Evolutionary conservation across 2,888 invertebrate species (phyloP).

Genomic region (Torymus auratus): DNA sequence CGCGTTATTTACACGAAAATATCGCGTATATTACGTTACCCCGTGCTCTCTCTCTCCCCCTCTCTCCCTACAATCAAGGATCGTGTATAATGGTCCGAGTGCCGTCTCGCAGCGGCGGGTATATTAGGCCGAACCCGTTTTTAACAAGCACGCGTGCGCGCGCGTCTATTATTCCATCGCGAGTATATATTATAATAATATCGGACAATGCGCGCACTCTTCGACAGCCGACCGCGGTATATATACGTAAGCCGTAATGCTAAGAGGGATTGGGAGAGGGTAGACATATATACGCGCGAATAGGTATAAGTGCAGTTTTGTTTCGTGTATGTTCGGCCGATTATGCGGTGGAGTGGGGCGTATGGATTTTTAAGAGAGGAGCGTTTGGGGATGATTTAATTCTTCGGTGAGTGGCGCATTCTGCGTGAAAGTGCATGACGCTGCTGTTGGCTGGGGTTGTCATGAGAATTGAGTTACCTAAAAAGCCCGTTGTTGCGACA

Average conservation of each 20-base stretch:
- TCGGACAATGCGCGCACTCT: conserved; percentile 29
- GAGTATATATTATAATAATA: conserved; percentile 48
- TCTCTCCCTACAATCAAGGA: conserved; percentile 27
- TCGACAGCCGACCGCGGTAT: background rate
- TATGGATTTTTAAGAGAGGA: no score
- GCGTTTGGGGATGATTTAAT: no score
- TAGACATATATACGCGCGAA: no score
- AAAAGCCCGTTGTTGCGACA: no score
- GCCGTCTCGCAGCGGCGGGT: conserved; percentile 50
- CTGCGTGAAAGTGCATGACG: no score
- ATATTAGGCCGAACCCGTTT: conserved; percentile 58
- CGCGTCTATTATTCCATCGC: conserved; percentile 61
- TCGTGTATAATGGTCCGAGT: conserved; percentile 59
- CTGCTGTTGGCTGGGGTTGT: no score
- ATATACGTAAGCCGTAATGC: background rate
- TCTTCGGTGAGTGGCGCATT: no score
- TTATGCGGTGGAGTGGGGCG: no score
- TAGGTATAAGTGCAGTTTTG: no score
- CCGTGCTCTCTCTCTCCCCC: background rate
- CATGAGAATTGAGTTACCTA: no score
- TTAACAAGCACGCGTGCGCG: conserved; percentile 56
- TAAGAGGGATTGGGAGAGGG: no score
- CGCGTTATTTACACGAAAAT: conserved; percentile 28
- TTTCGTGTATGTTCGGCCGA: no score
- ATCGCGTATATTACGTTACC: conserved; percentile 45